Evolutionary conservation across 2,113 vertebrate species (phyloP), one percentile per base, ranked within the genome.

Genomic region (Gymnogyps californianus): DNA sequence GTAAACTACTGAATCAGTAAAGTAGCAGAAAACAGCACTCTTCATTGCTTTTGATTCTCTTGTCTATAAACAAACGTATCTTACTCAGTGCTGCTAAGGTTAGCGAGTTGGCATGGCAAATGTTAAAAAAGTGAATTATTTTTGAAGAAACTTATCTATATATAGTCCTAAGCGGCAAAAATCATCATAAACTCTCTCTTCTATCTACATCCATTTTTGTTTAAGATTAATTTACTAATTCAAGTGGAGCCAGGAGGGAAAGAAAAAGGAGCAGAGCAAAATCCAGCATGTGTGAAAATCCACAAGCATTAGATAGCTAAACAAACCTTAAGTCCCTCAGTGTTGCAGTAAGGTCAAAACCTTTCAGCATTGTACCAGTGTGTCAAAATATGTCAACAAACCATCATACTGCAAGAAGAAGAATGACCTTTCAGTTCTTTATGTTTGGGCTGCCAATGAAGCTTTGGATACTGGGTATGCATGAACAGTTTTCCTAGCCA

Each of bases 321-420:
- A 91, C 82, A 87, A 89, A 94, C 93, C 93, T 72, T 54, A 93
- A 97, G 95, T 97, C 96, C 97, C 97, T 96, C 44, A 75, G 97
- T 96, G 89, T 85, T 93, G 90, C 87, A 96, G 86, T 97, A 97
- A 98, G 98, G 98, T 98, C 98, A 98, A 97, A 98, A 97, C 97
- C 97, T 98, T 97, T 97, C 90, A 97, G 97, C 95, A 89, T 96
- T 98, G 96, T 97, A 97, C 84, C 91, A 93, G 87, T 70, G 93
- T 98, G 98, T 99, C 99, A 99, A 98, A 98, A 98, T 98, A 98
- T 97, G 97, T 98, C 99, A 99, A 98, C 98, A 98, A 98, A 97
- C 98, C 98, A 98, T 98, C 98, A 98, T 66, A 95, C 93, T 69
- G 89, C 95, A 97, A 97, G 98, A 97, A 98, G 98, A 98, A 97